Percentiles rank a stretch among this genome's conserved stretches.
phyloP scores from a whole-genome alignment of 1,140 invertebrate species.

The Hycleus cichorii region DNA sequence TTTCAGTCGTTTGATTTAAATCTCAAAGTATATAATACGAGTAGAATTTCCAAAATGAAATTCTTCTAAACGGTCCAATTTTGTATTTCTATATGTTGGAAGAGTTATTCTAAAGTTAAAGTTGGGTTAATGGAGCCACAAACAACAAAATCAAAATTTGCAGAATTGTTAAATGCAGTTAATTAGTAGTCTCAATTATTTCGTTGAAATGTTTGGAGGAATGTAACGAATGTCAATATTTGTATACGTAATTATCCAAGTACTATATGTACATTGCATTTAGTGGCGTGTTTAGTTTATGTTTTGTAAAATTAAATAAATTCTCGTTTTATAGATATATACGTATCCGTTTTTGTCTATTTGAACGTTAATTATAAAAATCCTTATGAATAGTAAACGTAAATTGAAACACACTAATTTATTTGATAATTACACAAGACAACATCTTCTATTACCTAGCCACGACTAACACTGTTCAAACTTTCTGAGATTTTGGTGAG shows the following conservation, averaged over 20 bases:
- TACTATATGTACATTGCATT: not conserved
- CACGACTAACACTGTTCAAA: slow-evolving; percentile 16
- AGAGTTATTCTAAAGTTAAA: too few relatives aligned
- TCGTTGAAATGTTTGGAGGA: not conserved
- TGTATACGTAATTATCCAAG: slow-evolving; percentile 3
- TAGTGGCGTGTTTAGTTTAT: not conserved
- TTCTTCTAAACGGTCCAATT: not conserved
- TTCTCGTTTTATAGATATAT: not conserved
- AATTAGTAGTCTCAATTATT: too few relatives aligned
- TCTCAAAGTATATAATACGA: not conserved
- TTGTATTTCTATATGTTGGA: too few relatives aligned
- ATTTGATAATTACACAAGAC: slow-evolving; percentile 13
- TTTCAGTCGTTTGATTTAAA: slow-evolving; percentile 12
- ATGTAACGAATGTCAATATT: slow-evolving; percentile 1
- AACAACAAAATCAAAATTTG: too few relatives aligned
- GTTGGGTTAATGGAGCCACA: too few relatives aligned
- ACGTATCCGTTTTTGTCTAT: not conserved
- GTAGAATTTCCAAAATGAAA: not conserved
- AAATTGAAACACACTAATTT: slow-evolving; percentile 8
- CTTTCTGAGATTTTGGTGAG: slow-evolving; percentile 25
- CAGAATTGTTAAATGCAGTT: too few relatives aligned
- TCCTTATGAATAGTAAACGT: not conserved
- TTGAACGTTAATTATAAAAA: not conserved
- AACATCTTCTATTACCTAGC: slow-evolving; percentile 15
- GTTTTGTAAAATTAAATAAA: not conserved